These are phyloP conservation scores for Heteromurus nitidus DNA, from an alignment of 2,888 invertebrate species.

Conservation along the genomic window DNA sequence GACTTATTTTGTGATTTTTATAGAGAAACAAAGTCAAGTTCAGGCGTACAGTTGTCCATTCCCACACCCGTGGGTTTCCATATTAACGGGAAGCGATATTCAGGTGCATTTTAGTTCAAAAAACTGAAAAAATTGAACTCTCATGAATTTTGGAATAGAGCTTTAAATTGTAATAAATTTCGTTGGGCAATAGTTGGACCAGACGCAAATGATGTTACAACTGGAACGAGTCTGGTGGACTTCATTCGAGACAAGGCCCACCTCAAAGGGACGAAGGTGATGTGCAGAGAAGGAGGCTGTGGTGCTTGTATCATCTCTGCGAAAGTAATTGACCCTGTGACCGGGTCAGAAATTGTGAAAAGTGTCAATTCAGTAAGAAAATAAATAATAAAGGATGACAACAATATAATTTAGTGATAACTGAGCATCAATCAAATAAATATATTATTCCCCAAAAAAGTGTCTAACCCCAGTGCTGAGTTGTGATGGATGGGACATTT, in stretches of 20 bases:
- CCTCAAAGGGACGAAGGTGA: constrained; percentile 43
- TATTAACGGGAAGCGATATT: constrained; percentile 7
- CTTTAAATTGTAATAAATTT: neutral
- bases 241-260: constrained; percentile 32
- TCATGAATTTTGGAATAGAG: neutral
- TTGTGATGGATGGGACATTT: constrained; percentile 82
- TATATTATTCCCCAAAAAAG: constrained; percentile 74
- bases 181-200: neutral
- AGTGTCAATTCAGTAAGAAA: constrained; percentile 26
- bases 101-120: neutral
- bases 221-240: constrained; percentile 17
- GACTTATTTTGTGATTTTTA: no score
- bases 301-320: constrained; percentile 37
- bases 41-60: no score
- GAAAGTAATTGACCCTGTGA: constrained; percentile 22
- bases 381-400: neutral
- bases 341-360: constrained; percentile 2
- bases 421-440: neutral
- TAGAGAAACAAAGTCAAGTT: no score
- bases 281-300: constrained; percentile 50
- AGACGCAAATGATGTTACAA: neutral
- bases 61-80: neutral
- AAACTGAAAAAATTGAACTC: neutral
- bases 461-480: constrained; percentile 81
- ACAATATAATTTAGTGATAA: neutral